Evolutionary conservation across 2,113 vertebrate genomes (phyloP).

Genomic region (Smithornis capensis): DNA sequence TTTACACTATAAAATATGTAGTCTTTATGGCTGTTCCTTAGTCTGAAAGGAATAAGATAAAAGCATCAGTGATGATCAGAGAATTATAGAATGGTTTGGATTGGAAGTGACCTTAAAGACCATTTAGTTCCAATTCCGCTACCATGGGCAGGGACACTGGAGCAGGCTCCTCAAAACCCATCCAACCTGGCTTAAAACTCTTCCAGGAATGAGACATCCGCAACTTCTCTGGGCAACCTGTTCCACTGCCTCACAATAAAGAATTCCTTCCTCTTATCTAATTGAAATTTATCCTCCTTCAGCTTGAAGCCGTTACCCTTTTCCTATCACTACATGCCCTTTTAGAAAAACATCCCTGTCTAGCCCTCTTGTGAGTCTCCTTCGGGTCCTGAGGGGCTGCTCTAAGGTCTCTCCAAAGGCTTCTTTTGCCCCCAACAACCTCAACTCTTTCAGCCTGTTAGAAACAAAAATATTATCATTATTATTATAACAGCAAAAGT

Average conservation of each 20-base stretch:
- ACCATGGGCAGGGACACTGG: not conserved
- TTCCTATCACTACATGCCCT: not conserved
- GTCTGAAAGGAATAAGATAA: not conserved
- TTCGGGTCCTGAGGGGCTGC: not conserved
- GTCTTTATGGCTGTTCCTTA: not conserved
- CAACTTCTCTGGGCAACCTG: not conserved
- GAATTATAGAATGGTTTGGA: not conserved
- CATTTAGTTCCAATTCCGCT: not conserved
- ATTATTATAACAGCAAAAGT: not conserved
- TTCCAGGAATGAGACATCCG: not conserved
- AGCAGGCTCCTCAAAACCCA: not conserved
- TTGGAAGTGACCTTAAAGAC: not conserved
- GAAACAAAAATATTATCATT: not conserved
- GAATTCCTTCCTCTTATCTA: not conserved
- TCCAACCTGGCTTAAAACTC: not conserved
- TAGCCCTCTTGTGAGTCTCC: not conserved
- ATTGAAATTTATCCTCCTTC: not conserved
- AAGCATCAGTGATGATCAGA: not conserved
- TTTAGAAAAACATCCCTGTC: not conserved
- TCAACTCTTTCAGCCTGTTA: not conserved
- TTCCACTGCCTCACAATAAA: not conserved
- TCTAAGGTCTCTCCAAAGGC: not conserved
- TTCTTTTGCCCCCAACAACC: not conserved
- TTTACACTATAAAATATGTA: not conserved
- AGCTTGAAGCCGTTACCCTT: not conserved